Evolutionary conservation across 2,797 vertebrate species (phyloP), one percentile per base, ranked within the genome.

Genomic region (Dipus sagitta): DNA sequence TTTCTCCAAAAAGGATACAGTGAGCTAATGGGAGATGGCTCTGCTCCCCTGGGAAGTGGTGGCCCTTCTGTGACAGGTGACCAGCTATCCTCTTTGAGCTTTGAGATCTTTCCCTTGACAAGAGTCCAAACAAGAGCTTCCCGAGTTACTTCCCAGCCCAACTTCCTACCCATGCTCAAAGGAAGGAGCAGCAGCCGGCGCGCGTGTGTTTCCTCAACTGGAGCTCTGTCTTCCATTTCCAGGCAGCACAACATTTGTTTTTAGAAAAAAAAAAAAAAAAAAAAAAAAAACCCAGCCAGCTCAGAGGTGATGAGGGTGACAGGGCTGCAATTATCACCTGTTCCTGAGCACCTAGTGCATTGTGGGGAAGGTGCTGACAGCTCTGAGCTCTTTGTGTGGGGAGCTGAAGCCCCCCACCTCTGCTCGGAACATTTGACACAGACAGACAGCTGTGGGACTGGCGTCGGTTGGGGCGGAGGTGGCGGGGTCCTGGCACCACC

Each of bases 281-380:
- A 94, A 93, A 77, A 52, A 26, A 15, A n/a, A n/a, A n/a, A 14
- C 0, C 13, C 97, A 98, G 96, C 97, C 97, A 96, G 97, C 97
- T 97, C 95, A 97, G 97, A 97, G 98, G 98, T 98, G 98, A 98
- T 6, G 94, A 96, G 97, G 97, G 97, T 98, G 98, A 98, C 98
- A 98, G 98, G 97, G 97, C 97, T 98, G 94, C 97, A 98, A 98
- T 98, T 98, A 98, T 95, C 97, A 96, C 97, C 95, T 88, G 97
- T 95, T 97, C 97, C 96, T 96, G 97, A 95, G 84, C 96, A 96
- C 96, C 97, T 77, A 90, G 96, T 93, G 96, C 92, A 94, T 95
- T 96, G 95, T 96, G 96, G 95, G 92, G 88, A 85, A 95, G 96
- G 95, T 85, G 74, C 85, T 96, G 97, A 97, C 97, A 95, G 91